Percentiles rank a stretch among this genome's conserved stretches.
These are phyloP conservation scores for Nomia melanderi DNA, from an alignment of 1,140 invertebrate genomes.

Conservation along the genomic window DNA sequence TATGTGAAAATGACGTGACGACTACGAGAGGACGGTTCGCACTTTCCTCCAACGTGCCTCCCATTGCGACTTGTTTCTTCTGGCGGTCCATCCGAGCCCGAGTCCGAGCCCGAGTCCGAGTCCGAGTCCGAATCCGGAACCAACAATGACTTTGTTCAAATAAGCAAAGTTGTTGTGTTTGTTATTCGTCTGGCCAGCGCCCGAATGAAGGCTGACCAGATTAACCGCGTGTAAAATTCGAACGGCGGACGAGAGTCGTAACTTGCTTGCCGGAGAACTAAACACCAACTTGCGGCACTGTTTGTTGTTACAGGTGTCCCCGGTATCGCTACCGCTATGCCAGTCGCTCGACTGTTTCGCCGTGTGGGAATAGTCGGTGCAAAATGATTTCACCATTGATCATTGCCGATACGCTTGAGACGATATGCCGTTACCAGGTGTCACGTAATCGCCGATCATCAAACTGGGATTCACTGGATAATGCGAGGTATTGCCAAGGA, in stretches of 20 bases:
- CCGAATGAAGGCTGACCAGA: constrained; percentile 51
- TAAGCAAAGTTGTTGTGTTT: constrained; percentile 17
- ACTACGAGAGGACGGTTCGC: constrained; percentile 72
- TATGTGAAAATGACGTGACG: constrained; percentile 48
- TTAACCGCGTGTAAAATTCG: constrained; percentile 64
- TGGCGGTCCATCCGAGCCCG: constrained; percentile 55
- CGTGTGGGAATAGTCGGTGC: constrained; percentile 63
- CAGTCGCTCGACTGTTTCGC: constrained; percentile 64
- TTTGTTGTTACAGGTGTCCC: constrained; percentile 51
- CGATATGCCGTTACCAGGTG: constrained; percentile 82
- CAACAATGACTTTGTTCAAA: constrained; percentile 29
- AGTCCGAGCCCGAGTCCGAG: constrained; percentile 23
- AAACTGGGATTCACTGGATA: constrained; percentile 89
- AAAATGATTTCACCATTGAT: constrained; percentile 71
- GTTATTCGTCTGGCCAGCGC: constrained; percentile 26
- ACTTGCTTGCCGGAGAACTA: constrained; percentile 70
- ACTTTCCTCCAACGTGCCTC: constrained; percentile 69
- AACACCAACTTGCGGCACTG: constrained; percentile 72
- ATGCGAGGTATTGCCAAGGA: constrained; percentile 84
- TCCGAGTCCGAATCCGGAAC: constrained; percentile 43
- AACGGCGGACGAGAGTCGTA: constrained; percentile 70
- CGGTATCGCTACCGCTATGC: constrained; percentile 35
- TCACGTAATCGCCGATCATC: constrained; percentile 91
- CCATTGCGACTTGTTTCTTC: constrained; percentile 64
- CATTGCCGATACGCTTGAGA: constrained; percentile 81